Evolutionary conservation across 2,888 invertebrate genomes (phyloP).

Genomic region (Noctuana brunneofusca): DNA sequence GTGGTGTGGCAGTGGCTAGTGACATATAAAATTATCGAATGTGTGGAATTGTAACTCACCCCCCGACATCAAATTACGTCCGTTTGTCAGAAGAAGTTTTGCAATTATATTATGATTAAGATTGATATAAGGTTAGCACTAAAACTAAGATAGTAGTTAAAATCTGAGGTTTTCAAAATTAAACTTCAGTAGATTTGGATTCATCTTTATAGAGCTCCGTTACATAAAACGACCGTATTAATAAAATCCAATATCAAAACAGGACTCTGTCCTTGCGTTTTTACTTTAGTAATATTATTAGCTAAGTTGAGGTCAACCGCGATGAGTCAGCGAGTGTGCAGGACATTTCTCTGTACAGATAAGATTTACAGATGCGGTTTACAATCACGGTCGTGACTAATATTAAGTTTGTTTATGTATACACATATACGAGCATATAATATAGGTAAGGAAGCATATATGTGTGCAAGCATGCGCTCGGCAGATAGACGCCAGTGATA

Average conservation of each 20-base stretch:
- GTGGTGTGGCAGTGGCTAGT: neutral
- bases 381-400: constrained; percentile 26
- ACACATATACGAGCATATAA: too few species aligned
- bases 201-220: too few species aligned
- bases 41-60: neutral
- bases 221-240: too few species aligned
- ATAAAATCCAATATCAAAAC: neutral
- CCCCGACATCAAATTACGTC: too few species aligned
- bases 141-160: too few species aligned
- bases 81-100: too few species aligned
- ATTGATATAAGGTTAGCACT: too few species aligned
- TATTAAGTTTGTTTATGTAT: constrained; percentile 4
- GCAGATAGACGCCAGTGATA: constrained; percentile 16
- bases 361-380: constrained; percentile 28
- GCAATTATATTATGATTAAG: too few species aligned
- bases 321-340: constrained; percentile 22
- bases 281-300: too few species aligned
- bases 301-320: neutral
- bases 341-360: constrained; percentile 26
- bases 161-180: too few species aligned
- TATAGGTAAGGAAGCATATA: neutral
- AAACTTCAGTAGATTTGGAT: too few species aligned
- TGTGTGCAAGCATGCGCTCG: neutral
- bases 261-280: too few species aligned
- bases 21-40: neutral